These are phyloP conservation scores for Ricordea florida DNA, from an alignment of 92 coral and sea anemone species.

Conservation along the genomic window DNA sequence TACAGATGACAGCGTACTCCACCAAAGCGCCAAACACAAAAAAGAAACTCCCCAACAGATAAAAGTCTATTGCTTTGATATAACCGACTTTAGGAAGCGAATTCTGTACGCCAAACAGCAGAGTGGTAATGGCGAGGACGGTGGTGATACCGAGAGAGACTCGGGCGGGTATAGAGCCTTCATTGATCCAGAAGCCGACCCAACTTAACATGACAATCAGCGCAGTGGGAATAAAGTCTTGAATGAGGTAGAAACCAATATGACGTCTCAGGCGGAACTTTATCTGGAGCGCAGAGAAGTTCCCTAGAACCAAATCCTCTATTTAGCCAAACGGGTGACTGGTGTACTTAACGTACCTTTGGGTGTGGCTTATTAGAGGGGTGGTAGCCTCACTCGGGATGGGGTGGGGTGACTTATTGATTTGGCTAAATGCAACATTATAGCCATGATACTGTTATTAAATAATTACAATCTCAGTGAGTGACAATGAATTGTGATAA, in stretches of 20 bases:
- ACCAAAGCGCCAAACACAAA: constrained; percentile 56
- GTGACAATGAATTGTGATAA: no score
- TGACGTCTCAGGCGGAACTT: constrained; percentile 28
- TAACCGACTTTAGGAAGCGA: constrained; percentile 60
- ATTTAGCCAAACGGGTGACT: no score
- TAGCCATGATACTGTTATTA: no score
- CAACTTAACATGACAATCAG: constrained; percentile 50
- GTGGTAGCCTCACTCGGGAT: no score
- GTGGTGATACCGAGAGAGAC: constrained; percentile 73
- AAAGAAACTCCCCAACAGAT: constrained; percentile 42
- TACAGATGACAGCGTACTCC: constrained; percentile 51
- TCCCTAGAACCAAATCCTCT: constrained; percentile 12
- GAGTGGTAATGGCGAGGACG: constrained; percentile 56
- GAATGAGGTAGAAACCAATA: constrained; percentile 46
- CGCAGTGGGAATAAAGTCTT: constrained; percentile 50
- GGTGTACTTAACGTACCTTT: no score
- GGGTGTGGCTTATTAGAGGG: background rate
- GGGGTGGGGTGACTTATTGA: no score
- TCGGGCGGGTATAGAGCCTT: constrained; percentile 61
- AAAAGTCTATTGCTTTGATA: constrained; percentile 51
- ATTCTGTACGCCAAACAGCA: constrained; percentile 51
- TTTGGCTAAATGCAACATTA: no score
- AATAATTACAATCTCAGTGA: no score
- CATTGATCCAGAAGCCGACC: constrained; percentile 72
- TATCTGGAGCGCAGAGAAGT: constrained; percentile 11